Base-by-base conservation (phyloP, 2,797 vertebrate genomes). In the Pangasius sanitwongsei region DNA sequence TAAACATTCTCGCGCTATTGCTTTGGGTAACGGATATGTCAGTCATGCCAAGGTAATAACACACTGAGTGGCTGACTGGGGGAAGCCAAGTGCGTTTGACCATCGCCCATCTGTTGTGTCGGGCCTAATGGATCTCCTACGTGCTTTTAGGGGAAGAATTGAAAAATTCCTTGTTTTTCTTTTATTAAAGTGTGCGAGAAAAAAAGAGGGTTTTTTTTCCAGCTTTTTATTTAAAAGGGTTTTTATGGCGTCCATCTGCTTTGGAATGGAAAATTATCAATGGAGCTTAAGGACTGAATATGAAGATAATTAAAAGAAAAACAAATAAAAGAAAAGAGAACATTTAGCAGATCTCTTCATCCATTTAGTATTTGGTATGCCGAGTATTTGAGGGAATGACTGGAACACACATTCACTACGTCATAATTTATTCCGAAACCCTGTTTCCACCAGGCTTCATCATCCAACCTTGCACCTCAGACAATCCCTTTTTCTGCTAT, bases 31-130 rank as follows among this genome's bases (percentile, higher is more conserved):
- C 75, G 67, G 88, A 89, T 88, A 89, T 83, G 87, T 91, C 90
- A 87, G 90, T 89, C 86, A 91, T 90, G 85, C 65, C 88, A 89
- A 89, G 87, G 72, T 89, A 91, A 92, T 90, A 91, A 92, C 89
- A 89, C 80, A 85, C 61, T 57, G 88, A 72, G 87, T 85, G 83
- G 85, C 89, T 90, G 87, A 88, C 89, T 77, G 83, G 86, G 89
- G 87, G 72, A 88, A 87, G 89, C 86, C 87, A 85, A 88, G 86
- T 86, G 86, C 44, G 28, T 90, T 86, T 92, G 90, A 90, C 90
- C 90, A 90, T 89, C 87, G 88, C 53, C 90, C 91, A 91, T 92
- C 91, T 92, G 91, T 91, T 92, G 82, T 88, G 86, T 83, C 67
- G 82, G 63, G 86, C 57, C 86, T 91, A 92, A 90, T 91, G 86